Base-by-base conservation (phyloP, 2,113 vertebrate genomes). In the Calyptommatus sinebrachiatus region DNA sequence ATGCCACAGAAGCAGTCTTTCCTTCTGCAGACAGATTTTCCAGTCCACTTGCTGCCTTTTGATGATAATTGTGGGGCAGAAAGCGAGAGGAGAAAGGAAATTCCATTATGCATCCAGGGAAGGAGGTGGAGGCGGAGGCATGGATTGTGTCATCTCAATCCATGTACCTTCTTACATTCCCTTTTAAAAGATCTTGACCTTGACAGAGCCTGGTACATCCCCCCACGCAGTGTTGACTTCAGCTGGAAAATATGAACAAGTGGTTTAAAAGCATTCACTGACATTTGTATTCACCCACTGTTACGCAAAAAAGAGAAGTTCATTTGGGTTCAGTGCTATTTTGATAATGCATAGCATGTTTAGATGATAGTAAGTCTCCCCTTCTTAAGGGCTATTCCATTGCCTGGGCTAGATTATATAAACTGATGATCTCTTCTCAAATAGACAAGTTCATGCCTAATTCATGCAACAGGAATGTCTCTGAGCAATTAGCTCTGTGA, bases 181-280 rank as follows among this genome's bases (percentile, higher is more conserved):
- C 84, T 73, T 14, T 67, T 70, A 70, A 73, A 68, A 72, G 12
- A 28, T 50, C 62, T 65, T 77, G 77, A 20, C 71, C 41, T 74
- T 86, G 71, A 20, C 28, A 60, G 24, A 26, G 79, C 66, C 73
- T 85, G 73, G 82, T 83, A 81, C 71, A 26, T 78, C 68, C 65
- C 50, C 7, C 74, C 53, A 75, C 73, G 48, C 35, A 3, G 29
- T 2, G 41, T 31, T 88, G 57, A 81, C 87, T 79, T 88, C 71
- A 80, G 76, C 63, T 76, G 76, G 81, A 82, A 88, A 86, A 80
- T 76, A 79, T 76, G 35, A 73, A 50, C 48, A 26, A 78, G 50
- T 46, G 66, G 65, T 14, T 91, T 85, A 71, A 86, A 72, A 78
- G 60, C 16, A n/a, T 65, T 73, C 0, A 69, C 80, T 20, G 28